phyloP scores from a whole-genome alignment of 1,140 invertebrate species.

The Batillaria attramentaria region DNA sequence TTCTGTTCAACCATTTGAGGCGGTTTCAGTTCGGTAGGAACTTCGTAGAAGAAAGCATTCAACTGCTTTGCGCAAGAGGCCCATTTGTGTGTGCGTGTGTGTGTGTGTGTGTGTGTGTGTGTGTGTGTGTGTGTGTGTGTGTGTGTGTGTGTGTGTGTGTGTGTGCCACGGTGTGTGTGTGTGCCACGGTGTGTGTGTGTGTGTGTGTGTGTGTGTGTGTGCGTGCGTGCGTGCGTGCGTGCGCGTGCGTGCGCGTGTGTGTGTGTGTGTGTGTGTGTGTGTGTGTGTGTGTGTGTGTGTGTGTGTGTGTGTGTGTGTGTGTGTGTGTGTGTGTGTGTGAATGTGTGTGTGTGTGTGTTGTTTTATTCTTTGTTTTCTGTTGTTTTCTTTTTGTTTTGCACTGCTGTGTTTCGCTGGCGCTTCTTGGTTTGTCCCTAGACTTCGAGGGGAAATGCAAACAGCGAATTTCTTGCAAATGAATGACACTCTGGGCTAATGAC shows the following conservation, averaged over 20 bases:
- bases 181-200: too few species aligned
- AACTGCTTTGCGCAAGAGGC: background rate
- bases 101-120: background rate
- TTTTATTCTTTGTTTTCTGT: too few species aligned
- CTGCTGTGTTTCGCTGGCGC: too few species aligned
- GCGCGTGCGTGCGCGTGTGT: background rate
- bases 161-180: constrained; percentile 5
- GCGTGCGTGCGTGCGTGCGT: background rate
- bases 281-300: background rate
- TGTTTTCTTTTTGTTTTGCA: too few species aligned
- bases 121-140: constrained; percentile 16
- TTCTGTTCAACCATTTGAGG: background rate
- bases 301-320: background rate
- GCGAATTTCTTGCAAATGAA: too few species aligned
- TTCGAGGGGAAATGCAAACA: too few species aligned
- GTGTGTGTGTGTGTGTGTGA: background rate
- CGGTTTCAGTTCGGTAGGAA: background rate
- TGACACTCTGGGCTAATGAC: too few species aligned
- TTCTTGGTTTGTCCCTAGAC: too few species aligned
- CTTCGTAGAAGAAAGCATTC: background rate
- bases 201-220: background rate
- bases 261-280: background rate
- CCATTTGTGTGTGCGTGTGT: background rate
- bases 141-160: constrained; percentile 16
- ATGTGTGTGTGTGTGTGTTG: too few species aligned